Conservation (phyloP, 2,888 invertebrate species). For the Nomada goodeniana region DNA sequence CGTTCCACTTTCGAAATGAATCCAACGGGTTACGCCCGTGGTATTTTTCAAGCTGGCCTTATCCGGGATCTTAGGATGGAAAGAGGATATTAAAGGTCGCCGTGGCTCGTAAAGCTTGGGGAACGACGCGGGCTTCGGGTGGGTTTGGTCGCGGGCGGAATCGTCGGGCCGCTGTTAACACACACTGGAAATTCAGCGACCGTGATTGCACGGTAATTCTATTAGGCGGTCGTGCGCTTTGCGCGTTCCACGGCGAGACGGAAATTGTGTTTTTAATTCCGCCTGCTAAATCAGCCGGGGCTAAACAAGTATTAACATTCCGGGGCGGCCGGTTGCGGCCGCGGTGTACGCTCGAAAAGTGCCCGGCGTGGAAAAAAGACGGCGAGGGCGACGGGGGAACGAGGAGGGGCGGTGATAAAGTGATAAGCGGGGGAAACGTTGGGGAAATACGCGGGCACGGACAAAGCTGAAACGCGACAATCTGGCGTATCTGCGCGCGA, state of each 20-base stretch:
- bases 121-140: slow-evolving; percentile 9
- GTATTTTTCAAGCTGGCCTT: slow-evolving; percentile 53
- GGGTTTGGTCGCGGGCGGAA: slow-evolving; percentile 23
- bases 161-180: slow-evolving; percentile 38
- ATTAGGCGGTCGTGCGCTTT: slow-evolving; percentile 75
- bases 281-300: slow-evolving; percentile 78
- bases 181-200: slow-evolving; percentile 66
- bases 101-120: slow-evolving; percentile 57
- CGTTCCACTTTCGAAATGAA: slow-evolving; percentile 46
- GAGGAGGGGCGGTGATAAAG: slow-evolving; percentile 31
- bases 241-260: slow-evolving; percentile 65
- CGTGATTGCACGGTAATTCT: slow-evolving; percentile 80
- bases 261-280: slow-evolving; percentile 81
- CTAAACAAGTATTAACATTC: slow-evolving; percentile 81
- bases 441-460: slow-evolving; percentile 32
- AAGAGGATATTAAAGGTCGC: slow-evolving; percentile 60
- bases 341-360: slow-evolving; percentile 33
- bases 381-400: not conserved
- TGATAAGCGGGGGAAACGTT: slow-evolving; percentile 37
- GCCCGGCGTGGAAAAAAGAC: slow-evolving; percentile 16
- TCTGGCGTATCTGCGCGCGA: slow-evolving; percentile 24
- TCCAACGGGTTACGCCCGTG: slow-evolving; percentile 40
- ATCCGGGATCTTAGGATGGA: slow-evolving; percentile 45
- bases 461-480: slow-evolving; percentile 53
- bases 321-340: slow-evolving; percentile 56